A percentile compares a stretch with the other conserved stretches of the same genome.
These are phyloP conservation scores for Paratilapia polleni DNA, from an alignment of 2,113 vertebrate species.

Conservation along the genomic window DNA sequence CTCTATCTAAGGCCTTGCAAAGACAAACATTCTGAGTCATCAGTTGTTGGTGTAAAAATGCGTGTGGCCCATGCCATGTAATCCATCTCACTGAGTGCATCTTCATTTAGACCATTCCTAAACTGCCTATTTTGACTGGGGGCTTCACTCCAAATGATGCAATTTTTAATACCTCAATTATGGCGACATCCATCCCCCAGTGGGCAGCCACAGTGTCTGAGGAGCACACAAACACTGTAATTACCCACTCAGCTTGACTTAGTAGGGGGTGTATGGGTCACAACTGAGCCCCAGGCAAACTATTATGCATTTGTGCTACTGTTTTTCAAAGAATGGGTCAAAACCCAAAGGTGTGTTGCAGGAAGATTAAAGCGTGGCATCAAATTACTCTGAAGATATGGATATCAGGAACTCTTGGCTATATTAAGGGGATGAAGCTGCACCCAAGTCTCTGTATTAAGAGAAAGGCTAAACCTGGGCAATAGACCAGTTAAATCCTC, in stretches of 20 bases:
- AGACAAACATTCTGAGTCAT: neutral
- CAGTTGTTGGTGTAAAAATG: neutral
- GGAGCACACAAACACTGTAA: slow-evolving; percentile 61
- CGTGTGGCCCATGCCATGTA: neutral
- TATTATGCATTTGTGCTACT: slow-evolving; percentile 41
- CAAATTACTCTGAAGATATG: slow-evolving; percentile 43
- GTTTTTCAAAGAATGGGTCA: slow-evolving; percentile 50
- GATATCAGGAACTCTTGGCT: slow-evolving; percentile 24
- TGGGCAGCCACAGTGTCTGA: slow-evolving; percentile 49
- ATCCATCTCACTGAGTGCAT: neutral
- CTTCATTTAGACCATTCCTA: slow-evolving; percentile 31
- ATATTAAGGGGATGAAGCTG: slow-evolving; percentile 8
- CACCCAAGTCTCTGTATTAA: slow-evolving; percentile 5
- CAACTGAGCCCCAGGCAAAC: slow-evolving; percentile 36
- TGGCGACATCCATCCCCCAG: slow-evolving; percentile 51
- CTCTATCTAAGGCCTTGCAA: neutral
- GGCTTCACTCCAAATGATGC: slow-evolving; percentile 51
- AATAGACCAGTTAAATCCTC: slow-evolving; percentile 41
- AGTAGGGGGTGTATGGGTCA: slow-evolving; percentile 69
- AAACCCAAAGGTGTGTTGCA: slow-evolving; percentile 38
- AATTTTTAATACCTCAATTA: slow-evolving; percentile 66
- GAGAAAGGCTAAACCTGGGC: slow-evolving; percentile 26
- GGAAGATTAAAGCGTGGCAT: slow-evolving; percentile 33
- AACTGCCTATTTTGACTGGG: slow-evolving; percentile 46
- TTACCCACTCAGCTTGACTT: slow-evolving; percentile 69